Evolutionary conservation across 2,888 invertebrate genomes (phyloP).

Genomic region (Xestobium rufovillosum): DNA sequence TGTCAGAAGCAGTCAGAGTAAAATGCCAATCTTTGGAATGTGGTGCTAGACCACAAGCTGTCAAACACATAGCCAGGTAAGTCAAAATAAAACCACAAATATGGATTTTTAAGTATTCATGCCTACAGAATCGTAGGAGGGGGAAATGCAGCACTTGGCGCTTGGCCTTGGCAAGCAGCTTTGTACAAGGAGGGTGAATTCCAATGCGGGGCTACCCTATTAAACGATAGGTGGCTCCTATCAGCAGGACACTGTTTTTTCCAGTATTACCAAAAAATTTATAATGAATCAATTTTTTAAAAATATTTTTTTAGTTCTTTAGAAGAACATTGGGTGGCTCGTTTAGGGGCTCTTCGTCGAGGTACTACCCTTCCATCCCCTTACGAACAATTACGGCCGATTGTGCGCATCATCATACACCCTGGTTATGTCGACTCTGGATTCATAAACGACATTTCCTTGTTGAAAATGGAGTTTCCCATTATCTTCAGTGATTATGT

Average conservation of each 20-base stretch:
- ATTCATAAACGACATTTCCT: conserved; percentile 71
- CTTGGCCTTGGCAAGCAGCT: conserved; percentile 85
- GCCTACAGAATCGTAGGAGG: conserved; percentile 73
- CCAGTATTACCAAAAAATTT: conserved; percentile 48
- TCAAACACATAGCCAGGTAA: conserved; percentile 62
- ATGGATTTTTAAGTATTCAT: not conserved
- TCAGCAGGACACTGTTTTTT: conserved; percentile 79
- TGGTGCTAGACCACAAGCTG: conserved; percentile 60
- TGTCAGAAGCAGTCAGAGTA: conserved; percentile 57
- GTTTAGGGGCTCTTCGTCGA: conserved; percentile 66
- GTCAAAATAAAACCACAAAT: conserved; percentile 12
- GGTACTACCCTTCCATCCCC: conserved; percentile 68
- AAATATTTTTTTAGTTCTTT: conserved; percentile 50
- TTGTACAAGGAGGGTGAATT: conserved; percentile 78
- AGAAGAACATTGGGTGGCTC: conserved; percentile 71
- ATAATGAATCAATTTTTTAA: conserved; percentile 5
- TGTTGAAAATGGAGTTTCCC: conserved; percentile 55
- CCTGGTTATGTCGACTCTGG: conserved; percentile 68
- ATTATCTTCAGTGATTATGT: conserved; percentile 56
- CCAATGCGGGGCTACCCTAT: conserved; percentile 72
- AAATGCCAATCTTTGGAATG: conserved; percentile 63
- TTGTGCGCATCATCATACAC: conserved; percentile 60
- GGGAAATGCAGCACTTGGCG: conserved; percentile 64
- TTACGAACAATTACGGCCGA: conserved; percentile 61
- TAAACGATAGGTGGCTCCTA: conserved; percentile 64